Evolutionary conservation across 1,140 invertebrate genomes (phyloP).

Genomic region (Pygmarrhopalites habei): DNA sequence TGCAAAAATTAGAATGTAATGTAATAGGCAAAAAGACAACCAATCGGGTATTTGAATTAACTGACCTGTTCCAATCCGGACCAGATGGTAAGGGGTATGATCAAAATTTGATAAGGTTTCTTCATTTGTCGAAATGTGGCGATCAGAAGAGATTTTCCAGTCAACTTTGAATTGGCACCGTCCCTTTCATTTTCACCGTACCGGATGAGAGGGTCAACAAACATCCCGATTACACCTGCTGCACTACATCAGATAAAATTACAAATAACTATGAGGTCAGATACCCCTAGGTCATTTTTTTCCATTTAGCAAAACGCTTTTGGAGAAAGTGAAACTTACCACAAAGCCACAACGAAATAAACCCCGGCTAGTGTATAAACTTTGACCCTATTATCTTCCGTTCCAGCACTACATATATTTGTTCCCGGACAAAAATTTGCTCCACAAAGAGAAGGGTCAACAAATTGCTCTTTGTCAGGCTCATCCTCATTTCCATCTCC

Average conservation of each 20-base stretch:
- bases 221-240: constrained; percentile 43
- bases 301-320: no score
- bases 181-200: constrained; percentile 56
- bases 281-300: no score
- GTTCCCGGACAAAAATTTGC: constrained; percentile 27
- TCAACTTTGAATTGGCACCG: constrained; percentile 9
- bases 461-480: background rate
- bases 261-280: no score
- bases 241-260: constrained; percentile 82
- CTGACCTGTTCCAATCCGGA: constrained; percentile 95
- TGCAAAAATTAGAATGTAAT: no score
- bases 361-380: constrained; percentile 41
- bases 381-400: constrained; percentile 60
- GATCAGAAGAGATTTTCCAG: constrained; percentile 63
- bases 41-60: no score
- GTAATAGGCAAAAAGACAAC: constrained; percentile 57
- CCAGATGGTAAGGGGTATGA: constrained; percentile 92
- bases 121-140: constrained; percentile 85
- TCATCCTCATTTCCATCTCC: constrained; percentile 46
- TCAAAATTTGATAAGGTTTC: constrained; percentile 68
- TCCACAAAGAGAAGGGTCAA: background rate
- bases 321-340: no score
- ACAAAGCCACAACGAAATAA: constrained; percentile 6
- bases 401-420: constrained; percentile 40
- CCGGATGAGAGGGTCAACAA: constrained; percentile 43